Conservation (phyloP, 64 coral and sea anemone species). For the Porites lutea region DNA sequence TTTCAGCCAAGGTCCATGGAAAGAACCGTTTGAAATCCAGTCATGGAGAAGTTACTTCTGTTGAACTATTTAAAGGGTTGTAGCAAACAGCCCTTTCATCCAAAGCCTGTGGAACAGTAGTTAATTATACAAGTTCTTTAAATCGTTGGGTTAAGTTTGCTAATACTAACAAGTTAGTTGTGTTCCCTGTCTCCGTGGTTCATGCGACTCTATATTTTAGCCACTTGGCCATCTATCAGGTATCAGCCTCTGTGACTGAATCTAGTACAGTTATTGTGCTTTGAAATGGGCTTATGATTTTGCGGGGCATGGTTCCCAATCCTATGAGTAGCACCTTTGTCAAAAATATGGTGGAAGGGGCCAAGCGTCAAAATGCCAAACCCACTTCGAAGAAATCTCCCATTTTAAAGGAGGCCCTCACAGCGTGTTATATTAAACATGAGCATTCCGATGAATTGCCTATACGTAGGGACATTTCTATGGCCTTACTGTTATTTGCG, state of each 20-base stretch:
- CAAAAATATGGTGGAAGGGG: background rate
- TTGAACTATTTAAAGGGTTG: background rate
- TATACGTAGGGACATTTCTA: background rate
- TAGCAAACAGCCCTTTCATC: background rate
- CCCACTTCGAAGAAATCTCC: background rate
- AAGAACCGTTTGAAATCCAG: background rate
- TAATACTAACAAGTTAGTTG: background rate
- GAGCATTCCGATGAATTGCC: background rate
- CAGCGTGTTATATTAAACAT: background rate
- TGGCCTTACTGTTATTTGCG: constrained; percentile 35
- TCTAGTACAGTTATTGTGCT: background rate
- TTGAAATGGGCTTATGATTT: background rate
- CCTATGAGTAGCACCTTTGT: background rate
- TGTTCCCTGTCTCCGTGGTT: background rate
- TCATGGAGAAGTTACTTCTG: too few species aligned
- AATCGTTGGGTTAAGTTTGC: background rate
- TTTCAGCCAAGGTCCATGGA: background rate
- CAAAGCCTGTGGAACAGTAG: background rate
- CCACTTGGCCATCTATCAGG: background rate
- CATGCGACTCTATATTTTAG: background rate
- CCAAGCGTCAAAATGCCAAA: background rate
- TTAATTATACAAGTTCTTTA: background rate
- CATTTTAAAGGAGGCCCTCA: background rate
- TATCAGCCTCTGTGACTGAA: background rate
- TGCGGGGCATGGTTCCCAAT: background rate